Percentiles rank a stretch among this genome's conserved stretches.
Evolutionary conservation across 2,113 vertebrate genomes (phyloP).

Genomic region (Erythrolamprus reginae): DNA sequence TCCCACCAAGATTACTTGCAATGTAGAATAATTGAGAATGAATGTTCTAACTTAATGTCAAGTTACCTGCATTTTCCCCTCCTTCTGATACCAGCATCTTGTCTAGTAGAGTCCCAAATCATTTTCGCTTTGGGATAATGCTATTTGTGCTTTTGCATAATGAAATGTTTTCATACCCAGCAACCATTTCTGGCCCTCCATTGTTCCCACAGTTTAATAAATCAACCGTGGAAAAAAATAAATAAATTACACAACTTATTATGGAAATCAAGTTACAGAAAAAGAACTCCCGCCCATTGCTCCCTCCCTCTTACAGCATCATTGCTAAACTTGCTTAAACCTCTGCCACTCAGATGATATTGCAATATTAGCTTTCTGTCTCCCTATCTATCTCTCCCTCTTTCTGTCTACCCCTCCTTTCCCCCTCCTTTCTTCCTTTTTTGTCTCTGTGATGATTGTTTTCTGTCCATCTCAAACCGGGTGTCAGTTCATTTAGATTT

Average conservation of each 20-base stretch:
- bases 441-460: constrained; percentile 72
- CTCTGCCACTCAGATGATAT: constrained; percentile 61
- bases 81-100: neutral
- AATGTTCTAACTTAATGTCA: neutral
- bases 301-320: constrained; percentile 53
- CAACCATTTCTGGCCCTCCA: constrained; percentile 56
- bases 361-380: constrained; percentile 57
- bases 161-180: constrained; percentile 40
- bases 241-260: constrained; percentile 76
- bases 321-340: constrained; percentile 67
- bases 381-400: neutral
- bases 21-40: neutral
- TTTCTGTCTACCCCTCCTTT: constrained; percentile 4
- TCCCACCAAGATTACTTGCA: neutral
- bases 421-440: neutral
- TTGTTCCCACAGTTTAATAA: constrained; percentile 72
- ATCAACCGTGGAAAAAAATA: constrained; percentile 65
- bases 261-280: constrained; percentile 72
- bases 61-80: neutral
- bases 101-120: neutral
- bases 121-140: neutral
- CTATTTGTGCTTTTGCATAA: constrained; percentile 59
- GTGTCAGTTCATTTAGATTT: constrained; percentile 98
- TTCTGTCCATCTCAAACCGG: constrained; percentile 84
- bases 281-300: constrained; percentile 48